Base-by-base conservation (phyloP, 2,888 invertebrate species). In the Aphidius colemani region DNA sequence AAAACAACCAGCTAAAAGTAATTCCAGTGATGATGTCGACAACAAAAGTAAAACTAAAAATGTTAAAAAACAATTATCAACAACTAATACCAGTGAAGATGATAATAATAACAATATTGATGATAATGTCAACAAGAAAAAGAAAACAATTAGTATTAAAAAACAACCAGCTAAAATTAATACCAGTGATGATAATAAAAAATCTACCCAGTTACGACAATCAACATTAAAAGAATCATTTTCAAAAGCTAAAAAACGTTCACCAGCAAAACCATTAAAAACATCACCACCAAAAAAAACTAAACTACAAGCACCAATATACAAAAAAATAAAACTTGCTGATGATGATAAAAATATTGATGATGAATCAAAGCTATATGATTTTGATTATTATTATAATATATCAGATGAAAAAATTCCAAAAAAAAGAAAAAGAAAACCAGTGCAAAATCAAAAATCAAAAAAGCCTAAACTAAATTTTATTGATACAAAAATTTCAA, bases 321-420 rank as follows among this genome's bases (percentile, higher is more conserved):
- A 75, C 43, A 70, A 70, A 53, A 41, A 8, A 9, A 10, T 65
- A 6, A 61, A 68, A 39, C 51, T 57, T 6, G 71, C 73, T 6
- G 64, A 66, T 9, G 44, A 64, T 46, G 39, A 39, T 1, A 59
- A 65, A 11, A 67, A 65, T 44, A 49, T 10, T 7, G 66, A 53
- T 11, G 69, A 73, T 39, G 53, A 30, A 30, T 30, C 30, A 30
- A 30, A 30, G 5, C 1, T 74, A 18, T 75, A 75, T 59, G 75
- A 75, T 1, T 75, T 75, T 61, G 60, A 65, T 41, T 72, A 69
- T 61, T 72, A 75, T 53, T 40, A 46, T 8, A 69, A 75, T 53
- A 74, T 74, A 41, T 69, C 71, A 3, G 61, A 53, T 30, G 74
- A 75, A 53, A 70, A 48, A 56, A 9, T 68, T 9, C 30, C 11